Percentiles rank a stretch among this genome's conserved stretches.
Evolutionary conservation across 1,140 invertebrate genomes (phyloP).

Genomic region (Drosophila lacteicornis): DNA sequence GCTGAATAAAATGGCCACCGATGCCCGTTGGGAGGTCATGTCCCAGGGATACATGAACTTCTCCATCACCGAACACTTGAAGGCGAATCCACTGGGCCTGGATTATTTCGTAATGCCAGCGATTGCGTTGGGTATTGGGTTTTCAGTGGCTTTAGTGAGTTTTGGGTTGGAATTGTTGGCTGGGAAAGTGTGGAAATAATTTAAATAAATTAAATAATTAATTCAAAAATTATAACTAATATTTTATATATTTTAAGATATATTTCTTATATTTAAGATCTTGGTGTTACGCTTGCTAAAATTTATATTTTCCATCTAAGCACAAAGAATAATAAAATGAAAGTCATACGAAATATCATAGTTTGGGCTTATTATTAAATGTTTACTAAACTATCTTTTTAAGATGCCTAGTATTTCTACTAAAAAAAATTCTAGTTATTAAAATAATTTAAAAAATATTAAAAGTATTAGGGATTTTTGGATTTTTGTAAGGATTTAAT

Average conservation of each 20-base stretch:
- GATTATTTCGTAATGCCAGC: conserved; percentile 46
- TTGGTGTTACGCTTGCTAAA: neutral
- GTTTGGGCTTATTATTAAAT: too few species aligned
- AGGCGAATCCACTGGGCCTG: conserved; percentile 30
- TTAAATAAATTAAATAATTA: neutral
- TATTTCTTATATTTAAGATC: neutral
- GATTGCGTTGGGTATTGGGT: conserved; percentile 9
- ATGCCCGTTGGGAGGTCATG: conserved; percentile 43
- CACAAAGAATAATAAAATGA: too few species aligned
- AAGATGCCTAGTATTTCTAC: too few species aligned
- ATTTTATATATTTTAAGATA: neutral
- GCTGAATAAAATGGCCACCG: conserved; percentile 39
- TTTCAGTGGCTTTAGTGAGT: conserved; percentile 5
- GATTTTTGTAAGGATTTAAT: too few species aligned
- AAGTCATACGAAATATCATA: too few species aligned
- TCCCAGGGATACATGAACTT: conserved; percentile 41
- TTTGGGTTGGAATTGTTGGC: conserved; percentile 2
- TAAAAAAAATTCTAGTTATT: too few species aligned
- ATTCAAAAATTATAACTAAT: neutral
- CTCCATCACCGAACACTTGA: conserved; percentile 29
- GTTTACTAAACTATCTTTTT: too few species aligned
- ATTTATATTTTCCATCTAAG: neutral
- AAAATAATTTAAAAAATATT: too few species aligned
- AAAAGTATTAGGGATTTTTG: too few species aligned
- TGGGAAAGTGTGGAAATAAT: conserved; percentile 1